Evolutionary conservation across 2,888 invertebrate genomes (phyloP).

Genomic region (Eupithecia vulgata): DNA sequence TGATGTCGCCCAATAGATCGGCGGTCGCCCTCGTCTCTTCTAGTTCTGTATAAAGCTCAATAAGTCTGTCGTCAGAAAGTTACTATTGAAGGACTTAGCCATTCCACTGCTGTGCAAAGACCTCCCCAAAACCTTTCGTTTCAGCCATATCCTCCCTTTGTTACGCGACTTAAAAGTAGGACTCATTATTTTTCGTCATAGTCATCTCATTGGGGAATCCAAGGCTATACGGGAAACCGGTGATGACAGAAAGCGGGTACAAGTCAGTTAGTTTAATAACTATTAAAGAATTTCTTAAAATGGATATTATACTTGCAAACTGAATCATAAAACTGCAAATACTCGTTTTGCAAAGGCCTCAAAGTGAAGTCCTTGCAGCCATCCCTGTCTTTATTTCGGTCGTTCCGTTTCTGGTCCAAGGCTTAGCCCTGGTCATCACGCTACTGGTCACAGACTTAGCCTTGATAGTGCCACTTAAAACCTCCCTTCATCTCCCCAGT

Average conservation of each 20-base stretch:
- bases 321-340: too few species aligned
- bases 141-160: not conserved
- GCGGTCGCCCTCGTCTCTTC: not conserved
- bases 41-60: not conserved
- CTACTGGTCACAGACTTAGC: too few species aligned
- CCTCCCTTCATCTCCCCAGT: not conserved
- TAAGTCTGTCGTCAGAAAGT: not conserved
- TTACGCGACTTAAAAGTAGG: not conserved
- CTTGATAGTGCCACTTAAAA: not conserved
- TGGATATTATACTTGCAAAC: too few species aligned
- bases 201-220: too few species aligned
- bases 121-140: not conserved
- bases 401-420: not conserved
- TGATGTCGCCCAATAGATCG: not conserved
- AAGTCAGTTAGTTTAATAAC: too few species aligned
- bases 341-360: not conserved
- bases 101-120: not conserved
- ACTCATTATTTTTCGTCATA: not conserved
- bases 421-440: not conserved
- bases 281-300: too few species aligned
- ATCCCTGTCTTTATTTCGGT: not conserved
- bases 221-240: too few species aligned
- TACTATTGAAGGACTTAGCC: not conserved
- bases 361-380: not conserved
- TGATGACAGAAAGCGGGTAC: too few species aligned